A percentile compares a stretch with the other conserved stretches of the same genome.
Conservation (phyloP, 2,888 invertebrate genomes). For the Nineta flava region DNA sequence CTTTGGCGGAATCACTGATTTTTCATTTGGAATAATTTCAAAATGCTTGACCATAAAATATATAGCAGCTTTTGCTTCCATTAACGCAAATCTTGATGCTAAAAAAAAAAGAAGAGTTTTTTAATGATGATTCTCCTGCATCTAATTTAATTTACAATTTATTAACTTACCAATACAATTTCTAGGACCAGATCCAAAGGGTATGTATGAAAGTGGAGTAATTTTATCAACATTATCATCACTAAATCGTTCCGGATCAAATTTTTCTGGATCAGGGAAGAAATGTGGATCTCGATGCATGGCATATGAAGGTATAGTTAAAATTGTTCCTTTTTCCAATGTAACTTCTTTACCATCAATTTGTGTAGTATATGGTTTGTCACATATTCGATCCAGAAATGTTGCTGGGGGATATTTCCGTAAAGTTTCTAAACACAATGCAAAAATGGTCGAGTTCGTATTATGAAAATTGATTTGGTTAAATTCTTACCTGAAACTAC, state of each 20-base stretch:
- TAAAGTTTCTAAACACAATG: slow-evolving; percentile 24
- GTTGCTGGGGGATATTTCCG: slow-evolving; percentile 32
- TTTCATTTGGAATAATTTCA: background rate
- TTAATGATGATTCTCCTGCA: no score
- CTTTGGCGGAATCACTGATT: no score
- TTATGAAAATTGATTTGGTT: no score
- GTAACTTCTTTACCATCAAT: slow-evolving; percentile 18
- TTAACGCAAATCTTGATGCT: slow-evolving; percentile 5
- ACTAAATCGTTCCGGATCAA: slow-evolving; percentile 37
- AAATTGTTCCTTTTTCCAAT: slow-evolving; percentile 29
- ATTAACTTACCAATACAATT: slow-evolving; percentile 26
- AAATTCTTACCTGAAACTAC: slow-evolving; percentile 25
- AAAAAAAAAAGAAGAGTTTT: slow-evolving; percentile 1
- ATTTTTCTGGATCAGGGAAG: slow-evolving; percentile 36
- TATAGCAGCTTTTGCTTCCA: slow-evolving; percentile 4
- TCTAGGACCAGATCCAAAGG: slow-evolving; percentile 32
- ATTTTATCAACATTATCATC: slow-evolving; percentile 34
- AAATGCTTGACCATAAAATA: background rate
- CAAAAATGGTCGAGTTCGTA: no score
- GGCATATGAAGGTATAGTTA: slow-evolving; percentile 32
- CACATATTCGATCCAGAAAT: slow-evolving; percentile 30
- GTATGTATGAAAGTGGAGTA: slow-evolving; percentile 32
- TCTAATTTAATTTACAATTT: no score
- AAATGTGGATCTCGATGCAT: slow-evolving; percentile 37
- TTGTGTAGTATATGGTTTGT: slow-evolving; percentile 30